These are phyloP conservation scores for Sesamia nonagrioides DNA, from an alignment of 1,140 invertebrate genomes.

Conservation along the genomic window DNA sequence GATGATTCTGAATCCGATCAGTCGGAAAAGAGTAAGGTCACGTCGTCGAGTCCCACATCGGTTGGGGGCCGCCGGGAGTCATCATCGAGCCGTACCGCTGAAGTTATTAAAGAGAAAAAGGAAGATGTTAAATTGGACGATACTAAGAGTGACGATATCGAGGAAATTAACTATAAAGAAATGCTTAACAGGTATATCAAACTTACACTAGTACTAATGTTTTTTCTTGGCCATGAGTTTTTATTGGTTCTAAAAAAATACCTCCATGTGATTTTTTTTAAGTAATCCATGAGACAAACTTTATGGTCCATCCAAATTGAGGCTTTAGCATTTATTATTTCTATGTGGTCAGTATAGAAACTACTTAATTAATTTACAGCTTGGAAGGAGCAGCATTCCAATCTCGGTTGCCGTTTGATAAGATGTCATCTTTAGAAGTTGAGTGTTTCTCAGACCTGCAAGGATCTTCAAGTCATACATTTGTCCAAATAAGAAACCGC, in stretches of 20 bases:
- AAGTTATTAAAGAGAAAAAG: slow-evolving; percentile 73
- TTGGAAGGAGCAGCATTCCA: slow-evolving; percentile 97
- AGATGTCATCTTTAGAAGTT: slow-evolving; percentile 97
- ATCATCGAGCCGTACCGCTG: slow-evolving; percentile 73
- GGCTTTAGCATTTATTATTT: background rate
- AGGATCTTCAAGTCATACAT: slow-evolving; percentile 95
- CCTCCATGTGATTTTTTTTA: too few relatives aligned
- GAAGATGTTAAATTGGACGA: slow-evolving; percentile 87
- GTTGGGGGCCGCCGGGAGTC: slow-evolving; percentile 85
- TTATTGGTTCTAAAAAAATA: too few relatives aligned
- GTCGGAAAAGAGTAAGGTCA: slow-evolving; percentile 89
- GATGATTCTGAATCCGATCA: slow-evolving; percentile 90
- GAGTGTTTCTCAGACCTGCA: slow-evolving; percentile 97
- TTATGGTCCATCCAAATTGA: too few relatives aligned
- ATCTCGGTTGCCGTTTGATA: slow-evolving; percentile 97
- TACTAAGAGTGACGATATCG: slow-evolving; percentile 86
- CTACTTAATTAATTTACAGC: slow-evolving; percentile 82
- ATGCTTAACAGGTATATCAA: slow-evolving; percentile 83
- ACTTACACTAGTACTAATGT: background rate
- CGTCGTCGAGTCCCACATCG: slow-evolving; percentile 78
- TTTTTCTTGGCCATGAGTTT: background rate
- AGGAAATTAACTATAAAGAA: slow-evolving; percentile 87
- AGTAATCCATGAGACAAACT: too few relatives aligned
- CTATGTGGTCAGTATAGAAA: too few relatives aligned
- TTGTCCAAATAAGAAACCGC: slow-evolving; percentile 97